Evolutionary conservation across 2,888 invertebrate species (phyloP), one percentile per base, ranked within the genome.

Genomic region (Drosophila birchii): DNA sequence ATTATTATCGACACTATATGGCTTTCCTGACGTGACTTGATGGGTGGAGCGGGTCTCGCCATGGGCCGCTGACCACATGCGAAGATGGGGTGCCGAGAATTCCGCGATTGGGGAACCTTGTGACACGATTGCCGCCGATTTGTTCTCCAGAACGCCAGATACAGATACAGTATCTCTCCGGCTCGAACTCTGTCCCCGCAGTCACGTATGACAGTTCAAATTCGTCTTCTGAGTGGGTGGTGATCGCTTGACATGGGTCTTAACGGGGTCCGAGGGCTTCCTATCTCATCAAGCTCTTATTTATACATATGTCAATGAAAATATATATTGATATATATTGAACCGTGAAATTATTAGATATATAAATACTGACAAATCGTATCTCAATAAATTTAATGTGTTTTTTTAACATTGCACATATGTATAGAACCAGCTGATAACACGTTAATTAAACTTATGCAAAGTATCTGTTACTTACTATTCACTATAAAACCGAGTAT

Each of bases 41-140:
- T 57, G 62, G 53, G 53, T 47, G 57, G 43, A 41, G 26, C 20
- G 61, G 53, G 45, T 47, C 45, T 59, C 44, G 39, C 26, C 29
- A 38, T 44, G 60, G 45, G 53, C 68, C 36, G 53, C 41, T 44
- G 73, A 72, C 72, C 73, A 47, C 53, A 54, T 39, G 56, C 56
- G 12, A 45, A 39, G 56, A 61, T 56, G 55, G 49, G 34, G 32
- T 36, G 54, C 59, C 14, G 39, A 54, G 72, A 73, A 63, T 72
- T 53, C 63, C 57, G 63, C 53, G 71, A 72, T 63, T 55, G 72
- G 36, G 32, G 44, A 43, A 71, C 72, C 72, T 73, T 71, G 72
- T 73, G 63, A 72, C 72, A 47, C 58, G 72, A 58, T 71, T 36
- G 70, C 43, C 14, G 49, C 16, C 57, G 41, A 64, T 55, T 58